Percentiles rank a stretch among this genome's conserved stretches.
phyloP scores from a whole-genome alignment of 37 sponge, comb jelly and placozoan genomes.

The Trichoplax adhaerens region DNA sequence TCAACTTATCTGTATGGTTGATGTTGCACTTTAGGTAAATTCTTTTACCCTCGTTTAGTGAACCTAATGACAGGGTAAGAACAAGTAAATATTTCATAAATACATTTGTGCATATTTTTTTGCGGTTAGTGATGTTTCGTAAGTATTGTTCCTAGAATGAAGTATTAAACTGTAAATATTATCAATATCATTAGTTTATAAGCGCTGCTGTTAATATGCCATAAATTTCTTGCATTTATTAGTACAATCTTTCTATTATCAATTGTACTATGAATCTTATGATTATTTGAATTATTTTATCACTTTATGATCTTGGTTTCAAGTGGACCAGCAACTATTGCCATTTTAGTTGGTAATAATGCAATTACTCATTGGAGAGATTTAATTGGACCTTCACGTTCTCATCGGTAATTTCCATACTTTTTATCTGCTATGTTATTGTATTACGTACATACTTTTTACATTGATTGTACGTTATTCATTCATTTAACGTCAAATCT shows the following conservation, averaged over 20 bases:
- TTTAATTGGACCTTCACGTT: slow-evolving; percentile 42
- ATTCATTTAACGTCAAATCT: neutral
- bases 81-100: too few relatives aligned
- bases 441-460: neutral
- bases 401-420: slow-evolving; percentile 13
- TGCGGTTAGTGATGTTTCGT: too few relatives aligned
- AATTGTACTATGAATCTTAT: too few relatives aligned
- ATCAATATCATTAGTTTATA: too few relatives aligned
- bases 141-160: too few relatives aligned
- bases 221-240: too few relatives aligned
- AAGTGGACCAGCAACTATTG: slow-evolving; percentile 27
- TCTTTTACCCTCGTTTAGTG: slow-evolving; percentile 37
- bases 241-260: too few relatives aligned
- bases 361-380: slow-evolving; percentile 44
- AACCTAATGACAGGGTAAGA: slow-evolving; percentile 7
- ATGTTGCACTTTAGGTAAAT: slow-evolving; percentile 22
- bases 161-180: too few relatives aligned
- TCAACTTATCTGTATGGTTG: neutral
- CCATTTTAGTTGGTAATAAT: slow-evolving; percentile 35
- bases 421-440: slow-evolving; percentile 4
- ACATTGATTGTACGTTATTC: neutral
- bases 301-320: neutral
- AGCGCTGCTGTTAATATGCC: too few relatives aligned
- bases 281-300: too few relatives aligned
- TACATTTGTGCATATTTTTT: too few relatives aligned